These are phyloP conservation scores for Phoeniculus purpureus DNA, from an alignment of 2,797 vertebrate species.

Conservation along the genomic window DNA sequence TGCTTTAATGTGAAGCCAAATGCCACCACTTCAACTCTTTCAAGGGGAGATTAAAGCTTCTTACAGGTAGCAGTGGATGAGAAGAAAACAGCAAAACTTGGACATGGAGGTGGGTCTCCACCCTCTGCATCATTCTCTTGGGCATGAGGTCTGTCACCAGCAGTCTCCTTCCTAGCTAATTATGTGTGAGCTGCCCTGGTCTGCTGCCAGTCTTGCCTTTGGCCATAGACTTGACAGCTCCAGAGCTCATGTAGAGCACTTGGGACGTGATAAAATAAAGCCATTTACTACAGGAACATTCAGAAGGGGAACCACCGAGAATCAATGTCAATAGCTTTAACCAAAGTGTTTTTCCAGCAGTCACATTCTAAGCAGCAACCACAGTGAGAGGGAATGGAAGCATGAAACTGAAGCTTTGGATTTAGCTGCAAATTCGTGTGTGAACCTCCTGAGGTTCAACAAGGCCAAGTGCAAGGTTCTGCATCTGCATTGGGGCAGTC, in stretches of 20 bases:
- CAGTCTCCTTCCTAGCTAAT: neutral
- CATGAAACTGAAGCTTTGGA: neutral
- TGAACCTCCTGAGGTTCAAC: too few species aligned
- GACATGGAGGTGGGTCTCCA: neutral
- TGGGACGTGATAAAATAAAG: neutral
- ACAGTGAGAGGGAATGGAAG: neutral
- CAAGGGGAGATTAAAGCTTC: neutral
- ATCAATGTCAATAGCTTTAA: neutral
- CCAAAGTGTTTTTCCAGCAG: neutral
- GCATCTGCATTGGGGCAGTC: too few species aligned
- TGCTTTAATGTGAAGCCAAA: neutral
- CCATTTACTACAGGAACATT: neutral
- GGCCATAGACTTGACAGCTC: neutral
- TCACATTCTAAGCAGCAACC: neutral
- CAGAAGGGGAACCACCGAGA: constrained; percentile 2
- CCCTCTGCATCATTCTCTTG: neutral
- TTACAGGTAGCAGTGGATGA: fast-evolving
- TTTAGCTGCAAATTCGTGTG: neutral
- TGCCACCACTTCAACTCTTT: fast-evolving
- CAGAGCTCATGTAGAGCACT: neutral
- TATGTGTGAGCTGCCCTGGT: neutral
- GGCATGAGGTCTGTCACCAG: neutral
- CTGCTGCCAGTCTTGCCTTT: constrained; percentile 26
- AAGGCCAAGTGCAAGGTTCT: too few species aligned
- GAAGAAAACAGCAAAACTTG: neutral